phyloP scores from a whole-genome alignment of 2,888 invertebrate species.

The Carterocephalus palaemon region DNA sequence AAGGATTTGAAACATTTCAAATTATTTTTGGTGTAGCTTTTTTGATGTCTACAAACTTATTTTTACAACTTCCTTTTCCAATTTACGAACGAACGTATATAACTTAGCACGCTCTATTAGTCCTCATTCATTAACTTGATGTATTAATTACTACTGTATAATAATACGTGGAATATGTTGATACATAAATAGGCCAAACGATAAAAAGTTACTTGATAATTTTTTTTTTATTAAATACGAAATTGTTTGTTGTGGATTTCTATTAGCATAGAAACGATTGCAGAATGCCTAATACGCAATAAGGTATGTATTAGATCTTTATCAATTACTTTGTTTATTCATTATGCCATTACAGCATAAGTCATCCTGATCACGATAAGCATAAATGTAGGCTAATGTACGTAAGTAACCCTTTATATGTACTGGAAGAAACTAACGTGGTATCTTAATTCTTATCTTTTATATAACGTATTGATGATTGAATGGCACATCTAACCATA shows the following conservation, averaged over 20 bases:
- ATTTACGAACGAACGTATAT: slow-evolving; percentile 4
- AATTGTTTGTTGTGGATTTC: slow-evolving; percentile 5
- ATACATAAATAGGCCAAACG: slow-evolving; percentile 13
- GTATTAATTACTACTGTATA: slow-evolving; percentile 18
- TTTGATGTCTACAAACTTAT: slow-evolving; percentile 6
- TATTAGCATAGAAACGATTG: slow-evolving; percentile 14
- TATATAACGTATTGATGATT: too few species aligned
- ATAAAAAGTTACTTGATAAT: slow-evolving; percentile 7
- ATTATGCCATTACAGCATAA: too few species aligned
- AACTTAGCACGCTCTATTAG: slow-evolving; percentile 4
- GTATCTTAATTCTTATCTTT: too few species aligned
- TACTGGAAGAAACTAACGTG: too few species aligned
- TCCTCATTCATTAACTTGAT: slow-evolving; percentile 17
- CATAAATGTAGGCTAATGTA: too few species aligned
- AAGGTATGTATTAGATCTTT: slow-evolving; percentile 3
- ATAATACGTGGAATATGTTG: slow-evolving; percentile 15
- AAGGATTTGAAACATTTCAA: not conserved
- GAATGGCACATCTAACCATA: too few species aligned
- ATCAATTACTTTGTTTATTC: slow-evolving; percentile 7
- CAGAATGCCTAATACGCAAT: slow-evolving; percentile 11
- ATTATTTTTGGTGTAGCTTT: not conserved
- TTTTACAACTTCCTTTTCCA: slow-evolving; percentile 18
- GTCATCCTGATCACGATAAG: too few species aligned
- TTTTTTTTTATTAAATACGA: slow-evolving; percentile 1
- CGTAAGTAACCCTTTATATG: too few species aligned